A percentile compares a stretch with the other conserved stretches of the same genome.
phyloP scores from a whole-genome alignment of 2,888 invertebrate species.

The Allophyes oxyacanthae region DNA sequence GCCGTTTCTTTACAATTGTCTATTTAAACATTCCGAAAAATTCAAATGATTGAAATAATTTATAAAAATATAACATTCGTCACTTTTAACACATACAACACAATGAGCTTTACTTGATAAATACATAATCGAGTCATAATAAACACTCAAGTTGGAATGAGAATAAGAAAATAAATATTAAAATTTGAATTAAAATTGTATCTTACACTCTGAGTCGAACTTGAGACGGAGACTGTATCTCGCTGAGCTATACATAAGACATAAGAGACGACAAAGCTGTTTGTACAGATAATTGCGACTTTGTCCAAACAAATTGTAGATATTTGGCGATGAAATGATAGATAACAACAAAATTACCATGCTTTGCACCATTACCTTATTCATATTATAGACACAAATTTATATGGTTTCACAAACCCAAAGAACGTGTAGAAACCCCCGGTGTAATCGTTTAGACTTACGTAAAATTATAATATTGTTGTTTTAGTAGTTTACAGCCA shows the following conservation, averaged over 20 bases:
- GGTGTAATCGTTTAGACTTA: slow-evolving; percentile 62
- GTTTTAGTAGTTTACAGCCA: slow-evolving; percentile 66
- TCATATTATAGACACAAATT: slow-evolving; percentile 71
- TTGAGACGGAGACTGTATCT: slow-evolving; percentile 43
- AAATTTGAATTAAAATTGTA: slow-evolving; percentile 61
- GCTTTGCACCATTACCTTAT: slow-evolving; percentile 79
- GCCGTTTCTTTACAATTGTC: slow-evolving; percentile 69
- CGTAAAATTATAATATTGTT: slow-evolving; percentile 60
- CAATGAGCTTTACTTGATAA: slow-evolving; percentile 74
- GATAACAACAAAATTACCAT: slow-evolving; percentile 69
- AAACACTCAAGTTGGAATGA: slow-evolving; percentile 84
- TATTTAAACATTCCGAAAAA: slow-evolving; percentile 69
- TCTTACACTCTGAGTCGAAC: slow-evolving; percentile 48
- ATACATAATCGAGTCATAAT: slow-evolving; percentile 70
- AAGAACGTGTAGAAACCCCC: slow-evolving; percentile 57
- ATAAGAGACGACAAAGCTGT: slow-evolving; percentile 49
- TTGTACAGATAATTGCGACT: slow-evolving; percentile 51
- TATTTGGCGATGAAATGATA: slow-evolving; percentile 60
- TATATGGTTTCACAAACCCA: slow-evolving; percentile 70
- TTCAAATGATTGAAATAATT: slow-evolving; percentile 75
- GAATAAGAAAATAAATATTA: slow-evolving; percentile 76
- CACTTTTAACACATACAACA: slow-evolving; percentile 76
- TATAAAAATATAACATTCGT: slow-evolving; percentile 84
- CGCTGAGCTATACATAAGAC: slow-evolving; percentile 45
- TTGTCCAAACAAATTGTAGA: slow-evolving; percentile 43